Evolutionary conservation across 2,888 invertebrate genomes (phyloP).

Genomic region (Labia minor): DNA sequence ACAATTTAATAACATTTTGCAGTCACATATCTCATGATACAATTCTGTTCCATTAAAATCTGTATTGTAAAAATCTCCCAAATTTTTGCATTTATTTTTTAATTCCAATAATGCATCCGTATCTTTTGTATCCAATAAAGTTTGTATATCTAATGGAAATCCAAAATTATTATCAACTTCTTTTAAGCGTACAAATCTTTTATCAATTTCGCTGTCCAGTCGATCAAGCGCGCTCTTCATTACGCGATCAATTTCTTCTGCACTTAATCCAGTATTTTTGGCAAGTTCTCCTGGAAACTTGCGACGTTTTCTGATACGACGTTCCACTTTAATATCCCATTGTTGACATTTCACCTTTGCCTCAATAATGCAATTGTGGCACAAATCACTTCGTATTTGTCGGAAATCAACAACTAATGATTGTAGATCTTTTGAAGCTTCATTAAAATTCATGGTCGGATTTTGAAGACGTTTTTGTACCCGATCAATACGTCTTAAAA

Average conservation of each 20-base stretch:
- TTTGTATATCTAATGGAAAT: slow-evolving; percentile 24
- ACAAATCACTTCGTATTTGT: slow-evolving; percentile 22
- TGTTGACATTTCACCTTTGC: slow-evolving; percentile 18
- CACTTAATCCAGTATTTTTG: slow-evolving; percentile 21
- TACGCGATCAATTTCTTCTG: slow-evolving; percentile 25
- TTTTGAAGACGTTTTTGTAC: slow-evolving; percentile 25
- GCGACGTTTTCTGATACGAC: slow-evolving; percentile 23
- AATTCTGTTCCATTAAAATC: slow-evolving; percentile 23
- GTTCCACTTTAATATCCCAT: slow-evolving; percentile 20
- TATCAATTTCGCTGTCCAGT: slow-evolving; percentile 23
- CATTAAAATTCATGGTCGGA: slow-evolving; percentile 25
- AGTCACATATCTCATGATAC: slow-evolving; percentile 19
- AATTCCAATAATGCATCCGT: not conserved
- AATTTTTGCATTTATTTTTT: not conserved
- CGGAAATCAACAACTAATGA: too few relatives aligned
- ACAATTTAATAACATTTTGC: slow-evolving; percentile 21
- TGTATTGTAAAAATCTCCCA: slow-evolving; percentile 22
- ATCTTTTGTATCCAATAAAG: slow-evolving; percentile 16
- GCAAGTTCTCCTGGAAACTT: slow-evolving; percentile 24
- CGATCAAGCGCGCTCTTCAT: slow-evolving; percentile 23
- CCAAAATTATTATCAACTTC: slow-evolving; percentile 24
- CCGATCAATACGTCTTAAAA: slow-evolving; percentile 25
- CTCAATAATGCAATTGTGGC: slow-evolving; percentile 20
- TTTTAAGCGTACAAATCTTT: slow-evolving; percentile 22
- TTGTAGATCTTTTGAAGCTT: slow-evolving; percentile 23